Evolutionary conservation across 2,797 vertebrate genomes (phyloP).

Genomic region (Echeneis naucrates): DNA sequence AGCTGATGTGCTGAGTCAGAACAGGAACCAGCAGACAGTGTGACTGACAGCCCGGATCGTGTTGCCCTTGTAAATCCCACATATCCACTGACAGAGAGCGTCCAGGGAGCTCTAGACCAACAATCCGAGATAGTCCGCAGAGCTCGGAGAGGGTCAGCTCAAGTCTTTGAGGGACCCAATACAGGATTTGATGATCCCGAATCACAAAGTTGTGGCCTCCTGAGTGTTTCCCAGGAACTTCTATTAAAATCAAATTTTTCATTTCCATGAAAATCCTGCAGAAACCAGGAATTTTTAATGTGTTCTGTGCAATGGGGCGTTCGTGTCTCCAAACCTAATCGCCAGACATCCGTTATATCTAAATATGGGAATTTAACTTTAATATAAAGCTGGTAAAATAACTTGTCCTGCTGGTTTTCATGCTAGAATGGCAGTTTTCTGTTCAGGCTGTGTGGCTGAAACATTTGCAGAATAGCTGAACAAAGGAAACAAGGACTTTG

Average conservation of each 20-base stretch:
- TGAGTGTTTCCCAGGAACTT: background rate
- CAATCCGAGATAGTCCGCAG: background rate
- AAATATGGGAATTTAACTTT: background rate
- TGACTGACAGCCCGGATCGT: conserved; percentile 47
- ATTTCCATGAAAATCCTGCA: background rate
- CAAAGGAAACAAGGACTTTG: background rate
- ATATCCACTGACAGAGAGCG: conserved; percentile 16
- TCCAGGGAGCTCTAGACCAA: background rate
- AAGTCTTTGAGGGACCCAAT: background rate
- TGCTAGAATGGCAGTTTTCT: background rate
- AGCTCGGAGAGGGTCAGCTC: background rate
- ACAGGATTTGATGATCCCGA: background rate
- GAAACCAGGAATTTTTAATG: background rate
- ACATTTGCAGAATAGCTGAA: background rate
- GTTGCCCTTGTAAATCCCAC: conserved; percentile 29
- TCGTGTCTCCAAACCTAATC: too few species aligned
- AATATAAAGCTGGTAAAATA: too few species aligned
- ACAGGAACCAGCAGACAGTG: conserved; percentile 24
- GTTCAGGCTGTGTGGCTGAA: background rate
- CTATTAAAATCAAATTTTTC: background rate
- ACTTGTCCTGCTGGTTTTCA: background rate
- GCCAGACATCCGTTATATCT: background rate
- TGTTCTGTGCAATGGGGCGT: too few species aligned
- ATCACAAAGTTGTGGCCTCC: background rate
- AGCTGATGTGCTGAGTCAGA: conserved; percentile 61